Evolutionary conservation across 1,140 invertebrate species (phyloP).

Genomic region (Littorina saxatilis): DNA sequence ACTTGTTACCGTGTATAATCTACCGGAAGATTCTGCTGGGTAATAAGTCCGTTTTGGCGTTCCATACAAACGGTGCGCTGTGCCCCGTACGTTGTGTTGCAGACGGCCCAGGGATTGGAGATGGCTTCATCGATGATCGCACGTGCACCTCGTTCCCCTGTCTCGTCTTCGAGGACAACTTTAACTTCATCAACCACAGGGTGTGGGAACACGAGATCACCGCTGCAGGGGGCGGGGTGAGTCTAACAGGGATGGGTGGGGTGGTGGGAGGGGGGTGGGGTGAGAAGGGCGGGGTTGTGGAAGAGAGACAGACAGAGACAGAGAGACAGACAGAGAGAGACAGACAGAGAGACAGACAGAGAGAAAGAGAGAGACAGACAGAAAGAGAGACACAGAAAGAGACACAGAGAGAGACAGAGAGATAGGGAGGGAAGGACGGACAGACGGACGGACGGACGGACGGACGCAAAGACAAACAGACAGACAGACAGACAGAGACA

Average conservation of each 20-base stretch:
- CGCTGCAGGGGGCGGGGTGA: slow-evolving; percentile 82
- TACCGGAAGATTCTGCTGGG: background rate
- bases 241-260: slow-evolving; percentile 52
- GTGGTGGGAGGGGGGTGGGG: too few relatives aligned
- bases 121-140: slow-evolving; percentile 27
- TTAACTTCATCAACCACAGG: slow-evolving; percentile 79
- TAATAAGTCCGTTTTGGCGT: background rate
- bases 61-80: too few relatives aligned
- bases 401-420: too few relatives aligned
- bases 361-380: too few relatives aligned
- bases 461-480: too few relatives aligned
- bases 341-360: background rate
- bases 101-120: background rate
- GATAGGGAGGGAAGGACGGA: too few relatives aligned
- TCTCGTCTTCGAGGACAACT: slow-evolving; percentile 84
- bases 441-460: too few relatives aligned
- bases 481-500: too few relatives aligned
- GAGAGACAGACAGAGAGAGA: background rate
- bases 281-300: too few relatives aligned
- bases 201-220: slow-evolving; percentile 84
- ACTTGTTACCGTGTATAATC: background rate
- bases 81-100: background rate
- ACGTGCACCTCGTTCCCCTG: slow-evolving; percentile 61
- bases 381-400: too few relatives aligned
- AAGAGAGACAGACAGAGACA: too few relatives aligned